A percentile compares a stretch with the other conserved stretches of the same genome.
These are phyloP conservation scores for Baronia brevicornis DNA, from an alignment of 2,888 invertebrate species.

Conservation along the genomic window DNA sequence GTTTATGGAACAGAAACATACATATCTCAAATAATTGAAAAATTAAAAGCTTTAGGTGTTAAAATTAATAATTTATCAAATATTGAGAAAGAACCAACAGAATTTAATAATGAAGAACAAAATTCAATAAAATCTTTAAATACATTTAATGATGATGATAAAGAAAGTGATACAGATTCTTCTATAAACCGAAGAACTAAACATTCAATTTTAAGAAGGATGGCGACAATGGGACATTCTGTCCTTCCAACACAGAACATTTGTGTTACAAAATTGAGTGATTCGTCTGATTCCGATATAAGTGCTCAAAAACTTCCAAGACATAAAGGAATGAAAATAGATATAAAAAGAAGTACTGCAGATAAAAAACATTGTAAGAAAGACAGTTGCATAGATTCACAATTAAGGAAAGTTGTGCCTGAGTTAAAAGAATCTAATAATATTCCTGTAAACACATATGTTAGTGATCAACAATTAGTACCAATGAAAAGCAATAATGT, in stretches of 20 bases:
- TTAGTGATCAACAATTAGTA: constrained; percentile 36
- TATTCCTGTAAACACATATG: constrained; percentile 9
- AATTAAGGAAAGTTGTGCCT: constrained; percentile 23
- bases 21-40: constrained; percentile 35
- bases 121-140: constrained; percentile 1
- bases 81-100: constrained; percentile 12
- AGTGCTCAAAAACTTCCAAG: constrained; percentile 32
- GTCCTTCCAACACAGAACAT: constrained; percentile 42
- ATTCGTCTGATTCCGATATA: constrained; percentile 53
- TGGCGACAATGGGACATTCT: constrained; percentile 64
- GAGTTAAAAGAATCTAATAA: constrained; percentile 10
- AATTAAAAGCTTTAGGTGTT: constrained; percentile 35
- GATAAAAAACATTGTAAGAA: constrained; percentile 29
- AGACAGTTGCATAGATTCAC: constrained; percentile 25
- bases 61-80: constrained; percentile 28
- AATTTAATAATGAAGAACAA: constrained; percentile 5
- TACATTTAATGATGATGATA: constrained; percentile 23
- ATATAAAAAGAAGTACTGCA: constrained; percentile 28
- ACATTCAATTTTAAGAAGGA: constrained; percentile 52
- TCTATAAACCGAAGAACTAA: constrained; percentile 50
- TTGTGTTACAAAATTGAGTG: constrained; percentile 37
- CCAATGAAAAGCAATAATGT: constrained; percentile 27
- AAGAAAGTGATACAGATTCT: constrained; percentile 56
- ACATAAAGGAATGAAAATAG: constrained; percentile 41
- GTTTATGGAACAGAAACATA: constrained; percentile 43